Evolutionary conservation across 2,888 invertebrate genomes (phyloP).

Genomic region (Phengaris arion): DNA sequence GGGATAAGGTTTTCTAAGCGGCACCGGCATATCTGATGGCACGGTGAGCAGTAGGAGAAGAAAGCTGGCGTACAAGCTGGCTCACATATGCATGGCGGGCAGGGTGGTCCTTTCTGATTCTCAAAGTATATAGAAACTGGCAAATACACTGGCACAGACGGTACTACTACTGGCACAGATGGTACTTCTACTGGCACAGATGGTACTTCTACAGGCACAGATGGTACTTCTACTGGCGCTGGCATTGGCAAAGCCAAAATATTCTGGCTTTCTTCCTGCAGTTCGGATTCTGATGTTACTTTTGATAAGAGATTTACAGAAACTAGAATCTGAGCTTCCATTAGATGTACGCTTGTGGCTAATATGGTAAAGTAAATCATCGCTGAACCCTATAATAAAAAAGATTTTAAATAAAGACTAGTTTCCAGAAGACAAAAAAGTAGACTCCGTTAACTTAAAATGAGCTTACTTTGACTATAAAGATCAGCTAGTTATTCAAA

Average conservation of each 20-base stretch:
- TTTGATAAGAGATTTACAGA: neutral
- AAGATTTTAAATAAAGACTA: neutral
- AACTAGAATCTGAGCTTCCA: neutral
- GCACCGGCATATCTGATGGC: conserved; percentile 56
- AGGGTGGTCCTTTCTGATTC: conserved; percentile 49
- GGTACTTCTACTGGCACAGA: conserved; percentile 27
- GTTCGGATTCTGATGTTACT: neutral
- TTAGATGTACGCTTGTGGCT: neutral
- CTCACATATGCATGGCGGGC: conserved; percentile 61
- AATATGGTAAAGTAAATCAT: neutral
- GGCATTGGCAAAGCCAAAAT: neutral
- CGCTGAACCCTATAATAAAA: neutral
- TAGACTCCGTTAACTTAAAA: no score
- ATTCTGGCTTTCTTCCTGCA: neutral
- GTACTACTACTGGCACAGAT: neutral
- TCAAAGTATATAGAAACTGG: neutral
- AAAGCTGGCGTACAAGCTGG: conserved; percentile 66
- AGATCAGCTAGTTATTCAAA: no score
- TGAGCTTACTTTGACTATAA: no score
- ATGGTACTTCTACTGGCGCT: neutral
- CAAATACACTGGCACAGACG: conserved; percentile 29
- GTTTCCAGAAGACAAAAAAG: no score
- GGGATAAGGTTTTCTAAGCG: conserved; percentile 7
- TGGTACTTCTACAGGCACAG: conserved; percentile 9
- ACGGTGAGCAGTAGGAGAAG: conserved; percentile 63